Conservation (phyloP, 2,888 invertebrate species). For the Stenichneumon culpator region DNA sequence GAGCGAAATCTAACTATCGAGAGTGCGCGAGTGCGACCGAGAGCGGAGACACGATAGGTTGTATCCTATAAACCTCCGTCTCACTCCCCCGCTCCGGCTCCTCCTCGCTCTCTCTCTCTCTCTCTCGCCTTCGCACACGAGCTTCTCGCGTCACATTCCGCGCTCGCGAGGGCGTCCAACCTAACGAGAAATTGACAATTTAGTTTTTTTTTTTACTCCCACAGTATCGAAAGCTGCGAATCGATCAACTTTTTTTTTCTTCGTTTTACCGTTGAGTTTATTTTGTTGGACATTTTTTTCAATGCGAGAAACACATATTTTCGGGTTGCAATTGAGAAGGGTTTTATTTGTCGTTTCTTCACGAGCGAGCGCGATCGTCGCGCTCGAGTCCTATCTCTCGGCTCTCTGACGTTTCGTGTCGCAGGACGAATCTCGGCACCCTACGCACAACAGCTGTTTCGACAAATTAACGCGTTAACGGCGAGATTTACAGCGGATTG, state of each 20-base stretch:
- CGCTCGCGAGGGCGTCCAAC: conserved; percentile 34
- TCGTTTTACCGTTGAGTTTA: background rate
- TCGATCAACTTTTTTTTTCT: background rate
- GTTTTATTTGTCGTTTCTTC: background rate
- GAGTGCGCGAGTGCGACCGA: background rate
- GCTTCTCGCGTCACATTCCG: conserved; percentile 37
- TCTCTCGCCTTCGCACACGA: conserved; percentile 35
- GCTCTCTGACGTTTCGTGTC: conserved; percentile 66
- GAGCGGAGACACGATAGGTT: conserved; percentile 1
- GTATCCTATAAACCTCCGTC: background rate
- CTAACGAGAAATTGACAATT: conserved; percentile 23
- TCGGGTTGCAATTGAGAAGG: background rate
- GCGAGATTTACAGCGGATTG: conserved; percentile 38
- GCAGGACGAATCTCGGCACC: conserved; percentile 51
- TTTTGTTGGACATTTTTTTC: background rate
- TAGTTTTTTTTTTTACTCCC: background rate
- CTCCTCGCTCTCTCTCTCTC: background rate
- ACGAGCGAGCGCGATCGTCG: conserved; percentile 39
- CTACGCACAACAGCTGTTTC: conserved; percentile 72
- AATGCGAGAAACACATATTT: background rate
- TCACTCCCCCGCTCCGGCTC: too few species aligned
- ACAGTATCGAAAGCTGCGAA: background rate
- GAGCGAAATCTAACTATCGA: background rate
- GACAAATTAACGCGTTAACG: conserved; percentile 54
- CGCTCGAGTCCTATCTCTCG: conserved; percentile 33